Percentiles rank a stretch among this genome's conserved stretches.
Conservation (phyloP, 2,888 invertebrate genomes). For the Osedax frankpressi region DNA sequence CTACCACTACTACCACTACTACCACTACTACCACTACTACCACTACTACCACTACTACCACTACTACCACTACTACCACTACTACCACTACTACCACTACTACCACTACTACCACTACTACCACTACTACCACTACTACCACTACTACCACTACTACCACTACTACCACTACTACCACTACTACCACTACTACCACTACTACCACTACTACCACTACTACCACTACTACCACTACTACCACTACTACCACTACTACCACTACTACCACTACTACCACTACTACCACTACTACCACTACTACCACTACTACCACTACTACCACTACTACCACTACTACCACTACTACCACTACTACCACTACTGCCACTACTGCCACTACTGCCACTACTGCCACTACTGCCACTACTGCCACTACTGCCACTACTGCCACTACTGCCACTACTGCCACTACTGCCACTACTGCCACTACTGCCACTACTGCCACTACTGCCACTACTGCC, state of each 20-base stretch:
- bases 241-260: neutral
- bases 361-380: neutral
- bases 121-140: neutral
- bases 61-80: neutral
- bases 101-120: neutral
- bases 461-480: conserved; percentile 5
- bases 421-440: conserved; percentile 1
- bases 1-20: conserved; percentile 24
- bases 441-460: conserved; percentile 7
- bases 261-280: neutral
- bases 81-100: neutral
- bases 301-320: neutral
- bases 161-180: neutral
- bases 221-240: neutral
- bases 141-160: neutral
- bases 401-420: conserved; percentile 2
- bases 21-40: conserved; percentile 24
- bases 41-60: conserved; percentile 17
- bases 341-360: neutral
- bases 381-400: neutral
- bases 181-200: neutral
- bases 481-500: conserved; percentile 5
- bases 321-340: neutral
- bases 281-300: neutral
- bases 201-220: neutral